phyloP scores from a whole-genome alignment of 2,797 vertebrate genomes.

The Scolopax rusticola region DNA sequence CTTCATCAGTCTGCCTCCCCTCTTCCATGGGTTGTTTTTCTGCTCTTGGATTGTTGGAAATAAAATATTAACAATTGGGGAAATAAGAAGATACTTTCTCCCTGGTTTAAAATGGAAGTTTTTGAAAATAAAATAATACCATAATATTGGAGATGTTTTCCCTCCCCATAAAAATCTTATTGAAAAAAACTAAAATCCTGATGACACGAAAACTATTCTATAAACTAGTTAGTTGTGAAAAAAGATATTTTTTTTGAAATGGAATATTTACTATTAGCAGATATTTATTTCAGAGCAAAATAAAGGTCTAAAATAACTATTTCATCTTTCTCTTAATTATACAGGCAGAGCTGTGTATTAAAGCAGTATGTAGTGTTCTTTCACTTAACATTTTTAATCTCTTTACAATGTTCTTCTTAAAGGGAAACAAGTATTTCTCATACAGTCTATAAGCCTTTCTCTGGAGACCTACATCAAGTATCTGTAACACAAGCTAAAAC shows the following conservation, averaged over 20 bases:
- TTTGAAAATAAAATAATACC: not conserved
- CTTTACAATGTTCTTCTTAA: not conserved
- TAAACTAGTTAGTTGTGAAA: not conserved
- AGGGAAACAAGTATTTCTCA: constrained; percentile 34
- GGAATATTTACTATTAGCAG: not conserved
- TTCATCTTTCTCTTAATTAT: not conserved
- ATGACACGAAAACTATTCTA: not conserved
- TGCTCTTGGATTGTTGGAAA: not conserved
- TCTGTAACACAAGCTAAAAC: not conserved
- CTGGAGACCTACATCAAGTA: not conserved
- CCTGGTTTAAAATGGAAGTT: not conserved
- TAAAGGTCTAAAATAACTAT: not conserved
- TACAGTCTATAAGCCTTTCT: not conserved
- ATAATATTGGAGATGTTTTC: not conserved
- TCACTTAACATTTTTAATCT: constrained; percentile 24
- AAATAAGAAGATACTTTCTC: not conserved
- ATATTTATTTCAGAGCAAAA: not conserved
- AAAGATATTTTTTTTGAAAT: not conserved
- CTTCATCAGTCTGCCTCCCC: not conserved
- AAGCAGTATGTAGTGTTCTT: not conserved
- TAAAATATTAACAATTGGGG: not conserved
- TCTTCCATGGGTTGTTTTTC: not conserved
- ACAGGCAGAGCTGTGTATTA: not conserved
- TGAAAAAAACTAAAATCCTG: not conserved
- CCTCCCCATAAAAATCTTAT: not conserved